Evolutionary conservation across 37 sponge, comb jelly and placozoan genomes (phyloP), one percentile per base, ranked within the genome.

Genomic region (Crambe crambe): DNA sequence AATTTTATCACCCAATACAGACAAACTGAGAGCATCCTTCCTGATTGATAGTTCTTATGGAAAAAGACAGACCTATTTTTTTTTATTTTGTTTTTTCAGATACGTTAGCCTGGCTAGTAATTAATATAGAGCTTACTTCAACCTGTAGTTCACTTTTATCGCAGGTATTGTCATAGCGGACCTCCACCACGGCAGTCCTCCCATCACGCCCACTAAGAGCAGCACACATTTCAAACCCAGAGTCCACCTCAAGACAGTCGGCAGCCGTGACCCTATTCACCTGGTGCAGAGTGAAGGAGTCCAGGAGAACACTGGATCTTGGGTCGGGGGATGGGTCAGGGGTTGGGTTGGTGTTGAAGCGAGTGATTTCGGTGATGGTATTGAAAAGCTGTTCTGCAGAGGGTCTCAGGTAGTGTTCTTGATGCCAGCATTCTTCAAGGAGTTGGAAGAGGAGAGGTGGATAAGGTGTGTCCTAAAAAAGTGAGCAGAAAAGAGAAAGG

Each of bases 381-480:
- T 27, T 12, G 34, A 36, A 54, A 0, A 88, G 71, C 10, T n/a
- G n/a, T 37, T 59, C 64, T 20, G 88, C 83, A 21, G 88, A 63
- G 17, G 88, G 88, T 22, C 88, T 65, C 32, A 42, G 34, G 60
- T 38, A 82, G 68, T 76, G 83, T 39, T 88, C 83, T 17, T 88
- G 88, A 26, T 82, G 83, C 88, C 88, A 88, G 42, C 88, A 88
- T 56, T 88, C 83, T 54, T 82, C 78, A 54, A 88, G 73, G 59
- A 60, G 2, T 42, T 76, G 83, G 65, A 70, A 81, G 56, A 88
- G 73, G 41, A 77, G 71, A 10, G 75, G 56, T 25, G 88, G 88
- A 43, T 88, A 88, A 58, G 39, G 1, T 10, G 72, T 54, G 36
- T 88, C 88, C 88, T 88, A 59, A 6, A 47, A 47, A 12, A 12